Evolutionary conservation across 2,113 vertebrate genomes (phyloP).

Genomic region (Halcyon malimbica): DNA sequence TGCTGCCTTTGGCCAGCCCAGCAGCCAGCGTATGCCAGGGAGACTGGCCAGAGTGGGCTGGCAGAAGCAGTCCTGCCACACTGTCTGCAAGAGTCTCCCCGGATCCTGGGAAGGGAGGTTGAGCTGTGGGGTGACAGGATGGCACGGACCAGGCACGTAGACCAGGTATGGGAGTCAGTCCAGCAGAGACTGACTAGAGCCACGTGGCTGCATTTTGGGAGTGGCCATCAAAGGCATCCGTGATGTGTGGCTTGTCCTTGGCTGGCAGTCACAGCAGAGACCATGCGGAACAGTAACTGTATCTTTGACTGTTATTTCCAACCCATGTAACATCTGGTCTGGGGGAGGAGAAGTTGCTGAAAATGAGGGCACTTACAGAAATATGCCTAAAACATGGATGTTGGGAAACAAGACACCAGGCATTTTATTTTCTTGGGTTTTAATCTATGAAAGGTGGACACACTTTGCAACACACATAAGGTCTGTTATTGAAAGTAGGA

Average conservation of each 20-base stretch:
- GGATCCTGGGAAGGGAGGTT: neutral
- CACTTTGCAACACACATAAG: neutral
- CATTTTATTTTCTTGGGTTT: neutral
- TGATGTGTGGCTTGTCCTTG: neutral
- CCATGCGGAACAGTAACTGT: neutral
- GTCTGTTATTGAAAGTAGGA: neutral
- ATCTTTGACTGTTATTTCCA: neutral
- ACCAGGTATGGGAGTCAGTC: neutral
- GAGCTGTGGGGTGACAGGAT: neutral
- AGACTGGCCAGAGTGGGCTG: fast-evolving
- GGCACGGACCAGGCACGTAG: neutral
- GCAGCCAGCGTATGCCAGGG: neutral
- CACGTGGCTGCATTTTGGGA: neutral
- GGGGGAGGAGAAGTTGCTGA: neutral
- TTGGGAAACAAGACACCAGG: neutral
- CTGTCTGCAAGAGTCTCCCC: neutral
- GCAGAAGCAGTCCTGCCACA: neutral
- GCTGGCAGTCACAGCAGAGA: neutral
- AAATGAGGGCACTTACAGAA: neutral
- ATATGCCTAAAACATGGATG: neutral
- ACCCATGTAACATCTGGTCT: neutral
- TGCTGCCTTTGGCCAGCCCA: neutral
- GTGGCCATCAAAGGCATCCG: neutral
- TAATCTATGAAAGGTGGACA: neutral
- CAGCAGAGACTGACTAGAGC: neutral